Conservation (phyloP, 2,797 vertebrate species). For the Alosa sapidissima region DNA sequence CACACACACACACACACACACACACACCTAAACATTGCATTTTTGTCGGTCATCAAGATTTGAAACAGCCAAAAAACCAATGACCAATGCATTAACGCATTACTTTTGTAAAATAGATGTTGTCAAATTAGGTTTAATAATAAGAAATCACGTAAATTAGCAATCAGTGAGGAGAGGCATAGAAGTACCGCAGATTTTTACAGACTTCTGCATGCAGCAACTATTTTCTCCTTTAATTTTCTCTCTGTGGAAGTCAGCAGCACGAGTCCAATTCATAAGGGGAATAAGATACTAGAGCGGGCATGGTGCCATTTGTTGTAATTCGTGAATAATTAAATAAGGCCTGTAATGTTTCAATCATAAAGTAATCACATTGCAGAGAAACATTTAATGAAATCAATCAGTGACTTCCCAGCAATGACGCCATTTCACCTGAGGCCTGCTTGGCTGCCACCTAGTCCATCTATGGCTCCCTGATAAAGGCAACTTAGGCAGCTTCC, state of each 20-base stretch:
- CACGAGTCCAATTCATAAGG: slow-evolving; percentile 17
- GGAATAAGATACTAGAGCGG: slow-evolving; percentile 17
- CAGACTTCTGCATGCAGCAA: background rate
- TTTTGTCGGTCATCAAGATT: background rate
- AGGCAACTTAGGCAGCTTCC: background rate
- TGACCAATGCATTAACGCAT: background rate
- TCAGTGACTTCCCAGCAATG: slow-evolving; percentile 6
- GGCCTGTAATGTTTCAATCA: slow-evolving; percentile 30
- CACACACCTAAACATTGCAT: slow-evolving; percentile 18
- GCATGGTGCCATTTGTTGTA: slow-evolving; percentile 12
- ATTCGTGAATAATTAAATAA: slow-evolving; percentile 44
- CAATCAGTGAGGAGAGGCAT: background rate
- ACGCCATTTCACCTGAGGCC: slow-evolving; percentile 24
- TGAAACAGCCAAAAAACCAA: background rate
- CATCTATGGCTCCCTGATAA: background rate
- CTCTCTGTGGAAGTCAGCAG: slow-evolving; percentile 3
- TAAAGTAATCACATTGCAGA: slow-evolving; percentile 29
- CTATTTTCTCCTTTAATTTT: slow-evolving; percentile 13
- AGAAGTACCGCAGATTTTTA: background rate
- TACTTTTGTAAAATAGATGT: background rate
- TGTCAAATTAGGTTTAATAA: background rate
- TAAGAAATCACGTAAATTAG: background rate
- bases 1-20: slow-evolving; percentile 24
- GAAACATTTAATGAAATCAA: slow-evolving; percentile 36
- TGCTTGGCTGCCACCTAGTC: background rate